Evolutionary conservation across 2,888 invertebrate species (phyloP).

Genomic region (Diogma glabrata): DNA sequence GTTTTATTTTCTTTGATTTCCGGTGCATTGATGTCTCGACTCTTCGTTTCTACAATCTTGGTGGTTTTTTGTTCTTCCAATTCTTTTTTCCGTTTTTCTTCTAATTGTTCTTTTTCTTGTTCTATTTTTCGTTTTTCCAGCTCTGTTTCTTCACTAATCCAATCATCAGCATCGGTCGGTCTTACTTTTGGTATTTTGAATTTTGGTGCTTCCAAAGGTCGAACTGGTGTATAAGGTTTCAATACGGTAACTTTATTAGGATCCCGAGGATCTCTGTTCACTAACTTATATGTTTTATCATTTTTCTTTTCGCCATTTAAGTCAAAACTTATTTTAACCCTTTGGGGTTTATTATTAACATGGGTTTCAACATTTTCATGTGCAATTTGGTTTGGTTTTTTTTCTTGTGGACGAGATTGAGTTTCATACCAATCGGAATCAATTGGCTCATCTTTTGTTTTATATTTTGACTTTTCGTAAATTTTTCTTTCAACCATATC

Average conservation of each 20-base stretch:
- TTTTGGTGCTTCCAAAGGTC: neutral
- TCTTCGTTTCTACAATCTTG: neutral
- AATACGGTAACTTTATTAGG: neutral
- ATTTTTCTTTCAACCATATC: slow-evolving; percentile 25
- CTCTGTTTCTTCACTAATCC: slow-evolving; percentile 13
- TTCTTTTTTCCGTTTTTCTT: neutral
- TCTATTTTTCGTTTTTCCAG: neutral
- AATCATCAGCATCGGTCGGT: slow-evolving; percentile 11
- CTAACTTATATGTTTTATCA: too few relatives aligned
- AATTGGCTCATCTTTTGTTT: slow-evolving; percentile 21
- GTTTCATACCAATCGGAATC: too few relatives aligned
- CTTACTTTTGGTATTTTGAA: neutral
- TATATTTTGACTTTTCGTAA: slow-evolving; percentile 26
- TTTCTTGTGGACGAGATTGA: slow-evolving; percentile 22
- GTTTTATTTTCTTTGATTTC: slow-evolving; percentile 11
- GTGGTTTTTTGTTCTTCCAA: neutral
- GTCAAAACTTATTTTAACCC: too few relatives aligned
- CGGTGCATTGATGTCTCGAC: neutral
- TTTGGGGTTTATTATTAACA: neutral
- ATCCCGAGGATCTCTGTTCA: too few relatives aligned
- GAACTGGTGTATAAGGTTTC: neutral
- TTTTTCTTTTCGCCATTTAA: too few relatives aligned
- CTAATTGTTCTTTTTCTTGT: neutral
- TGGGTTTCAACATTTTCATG: too few relatives aligned
- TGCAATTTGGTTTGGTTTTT: neutral